Percentiles rank a stretch among this genome's conserved stretches.
Conservation (phyloP, 2,113 vertebrate genomes). For the Cyprinodon variegatus region DNA sequence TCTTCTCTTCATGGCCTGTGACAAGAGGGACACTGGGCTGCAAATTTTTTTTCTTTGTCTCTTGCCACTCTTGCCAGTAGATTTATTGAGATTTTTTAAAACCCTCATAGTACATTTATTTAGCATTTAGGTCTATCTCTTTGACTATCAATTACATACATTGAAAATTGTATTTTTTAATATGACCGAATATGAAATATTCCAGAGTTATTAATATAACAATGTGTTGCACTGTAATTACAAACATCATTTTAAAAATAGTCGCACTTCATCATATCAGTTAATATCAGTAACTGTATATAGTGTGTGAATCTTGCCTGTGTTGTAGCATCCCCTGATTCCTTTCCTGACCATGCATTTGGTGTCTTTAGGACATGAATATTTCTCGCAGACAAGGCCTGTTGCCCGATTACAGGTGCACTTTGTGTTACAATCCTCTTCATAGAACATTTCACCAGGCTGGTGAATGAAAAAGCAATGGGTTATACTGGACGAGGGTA, state of each 20-base stretch:
- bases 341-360: slow-evolving; percentile 77
- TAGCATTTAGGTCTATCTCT: neutral
- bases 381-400: slow-evolving; percentile 73
- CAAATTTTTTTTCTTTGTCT: too few relatives aligned
- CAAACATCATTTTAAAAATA: neutral
- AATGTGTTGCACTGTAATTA: neutral
- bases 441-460: slow-evolving; percentile 72
- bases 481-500: neutral
- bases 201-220: neutral
- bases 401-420: slow-evolving; percentile 75
- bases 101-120: too few relatives aligned
- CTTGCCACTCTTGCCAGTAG: too few relatives aligned
- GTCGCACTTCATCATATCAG: neutral
- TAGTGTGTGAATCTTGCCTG: slow-evolving; percentile 69
- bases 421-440: slow-evolving; percentile 65
- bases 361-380: slow-evolving; percentile 73
- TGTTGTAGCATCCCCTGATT: slow-evolving; percentile 73
- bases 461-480: slow-evolving; percentile 41
- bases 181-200: neutral
- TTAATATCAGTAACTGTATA: neutral
- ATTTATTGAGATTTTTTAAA: too few relatives aligned
- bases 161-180: neutral
- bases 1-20: too few relatives aligned
- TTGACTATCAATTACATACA: neutral
- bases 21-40: too few relatives aligned